Base-by-base conservation (phyloP, 2,888 invertebrate species). In the Xanthia togata region DNA sequence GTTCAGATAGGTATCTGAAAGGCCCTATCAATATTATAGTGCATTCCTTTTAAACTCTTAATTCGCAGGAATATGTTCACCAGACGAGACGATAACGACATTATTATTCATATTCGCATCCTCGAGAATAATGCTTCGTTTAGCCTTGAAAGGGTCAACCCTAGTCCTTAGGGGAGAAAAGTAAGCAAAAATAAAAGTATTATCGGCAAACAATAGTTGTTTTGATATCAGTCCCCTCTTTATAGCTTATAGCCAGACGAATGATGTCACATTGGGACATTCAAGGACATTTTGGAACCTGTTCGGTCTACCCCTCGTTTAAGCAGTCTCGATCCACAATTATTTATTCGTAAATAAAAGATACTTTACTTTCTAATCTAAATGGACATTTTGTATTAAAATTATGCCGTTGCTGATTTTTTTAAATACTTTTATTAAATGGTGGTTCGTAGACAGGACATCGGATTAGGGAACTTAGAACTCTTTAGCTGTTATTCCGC, bases 221-320 rank as follows among this genome's bases (percentile, higher is more conserved):
- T 79, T 73, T 73, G 60, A 71, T 70, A 14, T 59, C 63, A 35
- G n/a, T 12, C 67, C 69, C 76, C 67, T 70, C 70, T 65, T 64
- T 73, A 31, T 20, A 26, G 31, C 60, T n/a, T 4, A 17, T 14
- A n/a, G 63, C 47, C 79, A 86, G 79, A 71, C 83, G 6, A 23
- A 70, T 79, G 79, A 86, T 50, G 76, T 83, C 79, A 82, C n/a
- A 47, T n/a, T 53, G n/a, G 50, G 59, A 62, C 31, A 60, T 62
- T 59, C 72, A 80, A 72, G 74, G 80, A 70, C 60, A 59, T 74
- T 69, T 44, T 2, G n/a, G 41, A 63, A 75, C 70, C 72, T 59
- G 68, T 79, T 68, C 23, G n/a, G 20, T 17, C 23, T 12, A 53
- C 72, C 81, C 81, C 64, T 84, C 35, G 14, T 35, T 38, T n/a